Conservation (phyloP, 2,888 invertebrate species). For the Acrobasis suavella region DNA sequence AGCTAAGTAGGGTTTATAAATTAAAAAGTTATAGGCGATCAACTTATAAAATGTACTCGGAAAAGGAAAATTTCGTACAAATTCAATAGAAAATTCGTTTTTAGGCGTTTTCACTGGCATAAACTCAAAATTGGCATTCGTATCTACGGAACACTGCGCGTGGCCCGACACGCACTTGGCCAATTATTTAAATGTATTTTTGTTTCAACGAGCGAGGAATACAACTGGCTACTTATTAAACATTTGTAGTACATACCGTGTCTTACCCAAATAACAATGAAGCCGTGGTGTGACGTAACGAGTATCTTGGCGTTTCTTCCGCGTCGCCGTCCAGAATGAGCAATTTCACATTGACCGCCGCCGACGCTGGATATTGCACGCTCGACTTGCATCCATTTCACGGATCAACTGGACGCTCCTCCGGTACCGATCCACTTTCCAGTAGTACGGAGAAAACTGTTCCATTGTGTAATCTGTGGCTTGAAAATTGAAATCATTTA, state of each 20-base stretch:
- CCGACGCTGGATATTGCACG: conserved; percentile 17
- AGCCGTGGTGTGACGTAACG: conserved; percentile 16
- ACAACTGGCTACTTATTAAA: neutral
- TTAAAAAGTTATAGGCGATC: too few species aligned
- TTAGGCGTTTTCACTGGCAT: too few species aligned
- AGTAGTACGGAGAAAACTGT: conserved; percentile 22
- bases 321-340: conserved; percentile 24
- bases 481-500: too few species aligned
- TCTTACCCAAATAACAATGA: conserved; percentile 24
- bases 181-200: too few species aligned
- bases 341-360: conserved; percentile 37
- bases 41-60: too few species aligned
- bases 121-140: too few species aligned
- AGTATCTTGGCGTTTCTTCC: conserved; percentile 2
- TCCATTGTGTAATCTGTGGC: conserved; percentile 4
- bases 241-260: neutral
- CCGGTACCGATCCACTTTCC: conserved; percentile 24
- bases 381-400: conserved; percentile 29
- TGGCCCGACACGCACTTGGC: too few species aligned
- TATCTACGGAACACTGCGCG: too few species aligned
- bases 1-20: too few species aligned
- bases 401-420: conserved; percentile 25
- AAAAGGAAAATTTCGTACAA: too few species aligned
- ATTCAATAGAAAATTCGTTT: too few species aligned
- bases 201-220: neutral